Conservation (phyloP, 2,888 invertebrate species). For the Mythimna loreyi region DNA sequence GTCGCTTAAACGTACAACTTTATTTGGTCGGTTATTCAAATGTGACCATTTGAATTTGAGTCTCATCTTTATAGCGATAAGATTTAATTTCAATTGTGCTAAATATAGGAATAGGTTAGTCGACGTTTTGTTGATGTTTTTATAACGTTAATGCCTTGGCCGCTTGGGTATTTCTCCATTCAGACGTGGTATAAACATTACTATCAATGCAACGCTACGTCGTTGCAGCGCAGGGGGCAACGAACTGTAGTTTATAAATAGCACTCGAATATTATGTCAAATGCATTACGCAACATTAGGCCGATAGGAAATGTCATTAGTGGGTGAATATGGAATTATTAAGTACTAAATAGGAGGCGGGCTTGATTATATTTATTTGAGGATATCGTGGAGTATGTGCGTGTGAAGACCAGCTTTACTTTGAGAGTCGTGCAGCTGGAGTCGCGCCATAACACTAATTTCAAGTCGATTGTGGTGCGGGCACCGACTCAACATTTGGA, state of each 20-base stretch:
- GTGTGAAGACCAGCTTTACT: too few species aligned
- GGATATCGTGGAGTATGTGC: too few species aligned
- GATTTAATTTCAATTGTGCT: neutral
- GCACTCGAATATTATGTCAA: constrained; percentile 12
- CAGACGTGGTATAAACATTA: neutral
- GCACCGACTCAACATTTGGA: too few species aligned
- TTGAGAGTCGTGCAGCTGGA: too few species aligned
- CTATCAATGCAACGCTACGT: constrained; percentile 10
- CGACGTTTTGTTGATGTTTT: neutral
- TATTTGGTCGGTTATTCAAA: constrained; percentile 23
- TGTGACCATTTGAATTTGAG: neutral
- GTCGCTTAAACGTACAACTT: constrained; percentile 18
- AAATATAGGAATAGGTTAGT: neutral
- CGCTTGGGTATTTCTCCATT: neutral
- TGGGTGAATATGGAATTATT: neutral
- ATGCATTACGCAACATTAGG: constrained; percentile 3
- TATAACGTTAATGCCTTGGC: neutral
- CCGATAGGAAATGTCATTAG: neutral
- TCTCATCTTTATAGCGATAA: fast-evolving
- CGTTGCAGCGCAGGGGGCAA: neutral
- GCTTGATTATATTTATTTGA: too few species aligned
- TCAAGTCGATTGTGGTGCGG: too few species aligned
- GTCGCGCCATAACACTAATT: too few species aligned
- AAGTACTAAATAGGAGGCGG: neutral
- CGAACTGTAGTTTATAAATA: constrained; percentile 24